Base-by-base conservation (phyloP, 2,888 invertebrate genomes). In the Pterobdella sp. region DNA sequence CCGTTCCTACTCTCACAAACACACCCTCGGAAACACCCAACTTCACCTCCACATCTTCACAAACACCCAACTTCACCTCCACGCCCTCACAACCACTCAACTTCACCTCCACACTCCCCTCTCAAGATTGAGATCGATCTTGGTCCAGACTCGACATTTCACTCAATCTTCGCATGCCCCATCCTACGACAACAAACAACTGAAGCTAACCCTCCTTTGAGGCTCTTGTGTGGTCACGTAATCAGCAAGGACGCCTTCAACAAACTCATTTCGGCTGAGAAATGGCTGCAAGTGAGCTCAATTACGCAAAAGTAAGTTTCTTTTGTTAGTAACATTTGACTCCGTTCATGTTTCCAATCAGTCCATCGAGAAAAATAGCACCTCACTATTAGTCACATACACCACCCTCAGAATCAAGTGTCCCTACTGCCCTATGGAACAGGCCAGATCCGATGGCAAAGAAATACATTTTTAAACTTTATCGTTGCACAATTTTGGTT, bases 91-190 rank as follows among this genome's bases (percentile, higher is more conserved):
- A 7, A 63, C 10, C 7, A 63, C 63, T 26, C 10, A 7, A 63
- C n/a, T 10, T 18, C 7, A 22, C 63, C 10, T 7, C 63, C 31
- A 63, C 63, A 29, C n/a, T 10, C 7, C 10, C 63, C n/a, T 26
- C 63, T 26, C 63, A 22, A 93, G 93, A 94, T 97, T 84, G 95
- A 96, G 85, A 91, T 96, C 75, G 94, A 96, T 81, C 87, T 95
- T 77, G 95, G 94, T 56, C 87, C 88, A 73, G 93, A 93, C 77
- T 91, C 91, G 80, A 89, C 92, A 78, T 95, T 93, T 84, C 98
- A 98, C 86, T 97, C 96, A 4, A 92, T 96, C 81, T 98, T 98
- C 86, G 95, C 97, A 32, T 99, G 98, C 84, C 98, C 98, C 10
- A 98, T 98, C 80, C 87, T 98, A 75, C 88, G 96, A 73, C 96